phyloP scores from a whole-genome alignment of 2,113 vertebrate species.

The Bufo bufo region DNA sequence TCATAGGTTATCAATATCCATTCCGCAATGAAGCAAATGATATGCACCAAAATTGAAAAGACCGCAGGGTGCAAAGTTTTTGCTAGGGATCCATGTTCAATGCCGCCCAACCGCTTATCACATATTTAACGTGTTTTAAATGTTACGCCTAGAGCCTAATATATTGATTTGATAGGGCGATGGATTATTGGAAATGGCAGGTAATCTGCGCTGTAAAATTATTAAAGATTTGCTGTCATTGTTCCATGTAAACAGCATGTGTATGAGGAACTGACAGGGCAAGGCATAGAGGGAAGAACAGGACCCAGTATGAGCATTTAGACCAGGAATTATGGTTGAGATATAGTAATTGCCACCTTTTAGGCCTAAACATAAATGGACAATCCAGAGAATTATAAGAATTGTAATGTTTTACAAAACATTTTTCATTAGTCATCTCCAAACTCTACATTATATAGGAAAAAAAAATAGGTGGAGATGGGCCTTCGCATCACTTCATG shows the following conservation, averaged over 20 bases:
- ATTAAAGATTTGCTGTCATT: conserved; percentile 1
- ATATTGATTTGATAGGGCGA: conserved; percentile 25
- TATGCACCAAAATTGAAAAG: conserved; percentile 47
- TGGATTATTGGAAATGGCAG: conserved; percentile 22
- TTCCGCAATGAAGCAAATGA: conserved; percentile 55
- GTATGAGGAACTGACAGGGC: not conserved
- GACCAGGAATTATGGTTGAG: not conserved
- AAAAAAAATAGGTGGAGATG: too few relatives aligned
- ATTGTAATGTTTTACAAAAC: too few relatives aligned
- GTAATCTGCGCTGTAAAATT: conserved; percentile 5
- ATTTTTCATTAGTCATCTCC: too few relatives aligned
- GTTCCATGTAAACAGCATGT: conserved; percentile 19
- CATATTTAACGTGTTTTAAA: conserved; percentile 50
- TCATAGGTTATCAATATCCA: conserved; percentile 58
- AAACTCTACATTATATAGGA: too few relatives aligned
- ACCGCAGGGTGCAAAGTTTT: conserved; percentile 11
- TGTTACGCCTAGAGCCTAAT: conserved; percentile 45
- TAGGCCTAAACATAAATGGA: not conserved
- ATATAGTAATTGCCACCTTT: too few relatives aligned
- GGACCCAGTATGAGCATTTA: not conserved
- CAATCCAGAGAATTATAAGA: too few relatives aligned
- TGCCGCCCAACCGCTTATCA: conserved; percentile 41
- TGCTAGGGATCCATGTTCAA: conserved; percentile 38
- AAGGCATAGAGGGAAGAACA: not conserved
- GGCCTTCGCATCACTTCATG: too few relatives aligned